Conservation (phyloP, 2,888 invertebrate species). For the Drosophila quasianomalipes region DNA sequence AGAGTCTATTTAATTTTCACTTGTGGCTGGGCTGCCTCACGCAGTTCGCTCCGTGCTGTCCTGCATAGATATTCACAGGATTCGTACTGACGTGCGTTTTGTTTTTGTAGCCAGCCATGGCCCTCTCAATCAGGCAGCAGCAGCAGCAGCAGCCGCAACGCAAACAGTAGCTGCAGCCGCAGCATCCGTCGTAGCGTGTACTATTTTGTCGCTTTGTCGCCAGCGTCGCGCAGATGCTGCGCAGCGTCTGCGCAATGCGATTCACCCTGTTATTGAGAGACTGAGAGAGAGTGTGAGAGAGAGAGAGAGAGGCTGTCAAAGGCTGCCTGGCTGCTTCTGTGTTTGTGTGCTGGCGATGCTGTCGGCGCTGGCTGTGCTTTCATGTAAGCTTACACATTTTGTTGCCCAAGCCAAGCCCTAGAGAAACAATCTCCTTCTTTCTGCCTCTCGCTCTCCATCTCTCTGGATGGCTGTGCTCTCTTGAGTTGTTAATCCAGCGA, state of each 20-base stretch:
- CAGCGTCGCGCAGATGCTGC: slow-evolving; percentile 62
- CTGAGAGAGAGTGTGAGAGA: slow-evolving; percentile 9
- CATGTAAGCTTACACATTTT: slow-evolving; percentile 33
- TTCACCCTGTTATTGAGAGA: slow-evolving; percentile 67
- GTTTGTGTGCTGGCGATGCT: slow-evolving; percentile 12
- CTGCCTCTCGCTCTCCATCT: slow-evolving; percentile 4
- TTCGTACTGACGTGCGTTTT: slow-evolving; percentile 78
- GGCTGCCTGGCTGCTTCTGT: slow-evolving; percentile 4
- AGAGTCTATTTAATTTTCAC: slow-evolving; percentile 33
- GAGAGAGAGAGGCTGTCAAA: not conserved
- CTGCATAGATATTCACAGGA: slow-evolving; percentile 83
- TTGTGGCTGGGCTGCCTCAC: slow-evolving; percentile 18
- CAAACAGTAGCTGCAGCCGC: slow-evolving; percentile 10
- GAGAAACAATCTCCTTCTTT: slow-evolving; percentile 12
- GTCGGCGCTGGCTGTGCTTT: slow-evolving; percentile 20
- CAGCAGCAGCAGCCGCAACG: slow-evolving; percentile 12
- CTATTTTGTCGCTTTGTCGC: slow-evolving; percentile 58
- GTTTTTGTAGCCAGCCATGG: slow-evolving; percentile 77
- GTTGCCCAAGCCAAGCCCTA: slow-evolving; percentile 68
- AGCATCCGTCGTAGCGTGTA: slow-evolving; percentile 23
- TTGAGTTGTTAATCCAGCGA: slow-evolving; percentile 56
- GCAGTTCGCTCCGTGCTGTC: slow-evolving; percentile 72
- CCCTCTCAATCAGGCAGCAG: slow-evolving; percentile 49
- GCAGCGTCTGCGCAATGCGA: slow-evolving; percentile 65
- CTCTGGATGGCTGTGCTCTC: slow-evolving; percentile 25